Evolutionary conservation across 2,888 invertebrate species (phyloP), one percentile per base, ranked within the genome.

Genomic region (Catocala nupta): DNA sequence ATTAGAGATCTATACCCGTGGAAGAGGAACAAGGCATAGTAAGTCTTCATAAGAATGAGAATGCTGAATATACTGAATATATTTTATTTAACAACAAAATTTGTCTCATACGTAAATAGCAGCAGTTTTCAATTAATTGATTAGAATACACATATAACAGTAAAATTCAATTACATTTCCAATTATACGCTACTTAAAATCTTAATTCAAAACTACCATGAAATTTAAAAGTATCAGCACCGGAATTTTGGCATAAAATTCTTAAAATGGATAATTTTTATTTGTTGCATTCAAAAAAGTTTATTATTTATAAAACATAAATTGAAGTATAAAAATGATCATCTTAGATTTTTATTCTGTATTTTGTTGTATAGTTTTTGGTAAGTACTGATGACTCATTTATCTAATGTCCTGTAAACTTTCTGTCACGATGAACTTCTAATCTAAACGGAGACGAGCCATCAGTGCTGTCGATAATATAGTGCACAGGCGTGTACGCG

Each of bases 101-200:
- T 25, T 25, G 25, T 25, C 1, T 25, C 25, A 4, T 25, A 3
- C 3, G 3, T 25, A 25, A 25, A 25, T 25, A 25, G 4, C 25
- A 25, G 25, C 25, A 25, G 25, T 25, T 1, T 25, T 3, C 25
- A 25, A 25, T 25, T 4, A 25, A 25, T 25, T 25, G 25, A 25
- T 25, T 7, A 39, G 36, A 5, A 9, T 10, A 12, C 12, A n/a
- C n/a, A 3, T 0, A 5, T 42, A 16, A n/a, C 2, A 7, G 0
- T 5, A 43, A 45, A 57, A 58, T 11, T 13, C 36, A 61, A 74
- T 74, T 69, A 54, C 45, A 59, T 59, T 42, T 48, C 4, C 43
- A 65, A 74, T 74, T 54, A 48, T 53, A 45, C 8, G 45, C 39
- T 34, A 49, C 16, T 25, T 25, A 25, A 25, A 47, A 0, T 11